A percentile compares a stretch with the other conserved stretches of the same genome.
phyloP scores from a whole-genome alignment of 2,113 vertebrate genomes.

The Odontophorus gujanensis region DNA sequence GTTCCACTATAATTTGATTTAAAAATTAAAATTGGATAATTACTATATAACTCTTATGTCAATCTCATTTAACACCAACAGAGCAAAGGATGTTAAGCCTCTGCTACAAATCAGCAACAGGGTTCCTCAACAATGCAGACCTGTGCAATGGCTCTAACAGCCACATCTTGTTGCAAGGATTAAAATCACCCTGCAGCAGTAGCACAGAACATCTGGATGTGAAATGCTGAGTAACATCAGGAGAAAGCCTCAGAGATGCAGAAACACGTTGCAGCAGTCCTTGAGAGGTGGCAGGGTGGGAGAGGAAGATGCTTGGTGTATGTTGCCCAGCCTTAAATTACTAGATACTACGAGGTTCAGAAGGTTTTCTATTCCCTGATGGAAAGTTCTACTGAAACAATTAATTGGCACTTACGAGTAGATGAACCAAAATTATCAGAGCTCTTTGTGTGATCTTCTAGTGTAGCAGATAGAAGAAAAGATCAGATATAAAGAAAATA shows the following conservation, averaged over 20 bases:
- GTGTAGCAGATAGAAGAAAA: background rate
- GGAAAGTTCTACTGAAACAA: background rate
- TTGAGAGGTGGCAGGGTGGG: background rate
- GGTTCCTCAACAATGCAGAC: background rate
- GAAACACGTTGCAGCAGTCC: background rate
- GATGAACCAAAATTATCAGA: background rate
- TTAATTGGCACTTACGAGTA: background rate
- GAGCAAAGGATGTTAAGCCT: background rate
- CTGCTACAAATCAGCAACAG: background rate
- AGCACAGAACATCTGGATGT: background rate
- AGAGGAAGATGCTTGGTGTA: background rate
- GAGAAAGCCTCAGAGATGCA: background rate
- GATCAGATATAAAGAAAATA: background rate
- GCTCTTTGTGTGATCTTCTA: background rate
- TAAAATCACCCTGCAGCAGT: background rate
- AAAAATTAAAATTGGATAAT: slow-evolving; percentile 65
- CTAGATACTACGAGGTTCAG: background rate
- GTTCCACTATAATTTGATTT: slow-evolving; percentile 36
- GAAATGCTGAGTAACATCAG: background rate
- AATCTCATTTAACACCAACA: background rate
- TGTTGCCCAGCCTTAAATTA: background rate
- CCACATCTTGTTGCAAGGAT: background rate
- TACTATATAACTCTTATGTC: slow-evolving; percentile 53
- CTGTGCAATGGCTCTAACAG: background rate
- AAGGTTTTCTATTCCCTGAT: background rate